These are phyloP conservation scores for Australoheros scitulus DNA, from an alignment of 2,113 vertebrate species.

Conservation along the genomic window DNA sequence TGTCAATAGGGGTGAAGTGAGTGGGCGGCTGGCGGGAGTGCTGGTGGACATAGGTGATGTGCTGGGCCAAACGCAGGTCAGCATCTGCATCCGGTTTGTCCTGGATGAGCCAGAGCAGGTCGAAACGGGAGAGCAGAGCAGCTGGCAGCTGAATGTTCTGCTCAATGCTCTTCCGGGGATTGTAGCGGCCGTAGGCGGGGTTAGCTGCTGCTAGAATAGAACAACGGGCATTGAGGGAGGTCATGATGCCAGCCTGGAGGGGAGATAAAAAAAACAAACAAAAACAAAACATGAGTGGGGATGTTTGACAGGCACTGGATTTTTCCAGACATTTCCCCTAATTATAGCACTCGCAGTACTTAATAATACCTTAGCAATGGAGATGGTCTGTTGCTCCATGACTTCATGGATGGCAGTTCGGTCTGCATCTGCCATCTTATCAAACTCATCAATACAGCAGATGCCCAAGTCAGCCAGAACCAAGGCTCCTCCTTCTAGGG, in stretches of 20 bases:
- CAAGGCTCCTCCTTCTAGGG: constrained; percentile 88
- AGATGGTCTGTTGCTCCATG: constrained; percentile 96
- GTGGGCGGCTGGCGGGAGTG: constrained; percentile 88
- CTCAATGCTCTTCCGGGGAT: constrained; percentile 86
- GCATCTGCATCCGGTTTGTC: constrained; percentile 88
- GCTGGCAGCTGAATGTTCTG: constrained; percentile 92
- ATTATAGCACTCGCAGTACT: not conserved
- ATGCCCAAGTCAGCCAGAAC: constrained; percentile 90
- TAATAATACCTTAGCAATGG: constrained; percentile 86
- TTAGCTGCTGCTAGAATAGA: constrained; percentile 93
- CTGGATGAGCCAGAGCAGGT: constrained; percentile 93
- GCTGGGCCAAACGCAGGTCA: constrained; percentile 89
- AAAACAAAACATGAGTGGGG: not conserved
- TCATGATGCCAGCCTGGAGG: constrained; percentile 89
- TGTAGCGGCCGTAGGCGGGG: constrained; percentile 91
- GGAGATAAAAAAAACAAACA: not conserved
- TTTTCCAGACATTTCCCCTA: not conserved
- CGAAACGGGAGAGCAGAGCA: constrained; percentile 90
- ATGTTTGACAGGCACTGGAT: not conserved
- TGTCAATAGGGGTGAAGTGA: constrained; percentile 88
- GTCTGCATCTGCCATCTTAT: constrained; percentile 92
- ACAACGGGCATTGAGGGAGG: constrained; percentile 92
- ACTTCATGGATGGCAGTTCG: constrained; percentile 94
- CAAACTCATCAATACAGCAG: constrained; percentile 95
- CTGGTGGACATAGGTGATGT: constrained; percentile 95